Evolutionary conservation across 2,113 vertebrate species (phyloP).

Genomic region (Saimiri boliviensis): DNA sequence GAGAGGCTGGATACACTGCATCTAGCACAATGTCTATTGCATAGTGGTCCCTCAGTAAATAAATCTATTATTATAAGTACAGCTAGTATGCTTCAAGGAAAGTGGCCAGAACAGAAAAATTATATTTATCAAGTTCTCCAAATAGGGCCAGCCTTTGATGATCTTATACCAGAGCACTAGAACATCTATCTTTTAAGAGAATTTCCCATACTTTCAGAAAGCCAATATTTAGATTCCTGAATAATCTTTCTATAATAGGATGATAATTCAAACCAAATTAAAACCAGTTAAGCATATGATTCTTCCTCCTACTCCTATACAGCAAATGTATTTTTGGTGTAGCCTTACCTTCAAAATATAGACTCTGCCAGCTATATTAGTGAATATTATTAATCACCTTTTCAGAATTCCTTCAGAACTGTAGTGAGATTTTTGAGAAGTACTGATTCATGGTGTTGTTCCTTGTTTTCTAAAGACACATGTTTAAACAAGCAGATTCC

Average conservation of each 20-base stretch:
- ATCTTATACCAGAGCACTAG: not conserved
- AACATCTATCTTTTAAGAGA: slow-evolving; percentile 53
- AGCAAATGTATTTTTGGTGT: slow-evolving; percentile 62
- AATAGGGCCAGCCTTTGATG: slow-evolving; percentile 40
- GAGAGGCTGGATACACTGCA: not conserved
- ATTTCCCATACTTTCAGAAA: slow-evolving; percentile 37
- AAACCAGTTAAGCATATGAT: slow-evolving; percentile 65
- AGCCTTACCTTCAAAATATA: slow-evolving; percentile 68
- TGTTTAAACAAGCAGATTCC: slow-evolving; percentile 85
- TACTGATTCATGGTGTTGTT: slow-evolving; percentile 81
- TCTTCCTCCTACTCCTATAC: slow-evolving; percentile 68
- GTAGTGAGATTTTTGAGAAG: slow-evolving; percentile 75
- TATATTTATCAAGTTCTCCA: not conserved
- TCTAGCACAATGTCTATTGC: not conserved
- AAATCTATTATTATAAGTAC: not conserved
- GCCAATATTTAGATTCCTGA: slow-evolving; percentile 65
- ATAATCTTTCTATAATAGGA: slow-evolving; percentile 65
- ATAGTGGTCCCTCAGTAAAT: not conserved
- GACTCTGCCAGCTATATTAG: slow-evolving; percentile 64
- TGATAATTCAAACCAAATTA: slow-evolving; percentile 75
- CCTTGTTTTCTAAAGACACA: slow-evolving; percentile 83
- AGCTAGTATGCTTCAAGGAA: slow-evolving; percentile 29
- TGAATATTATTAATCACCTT: slow-evolving; percentile 73
- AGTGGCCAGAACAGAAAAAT: slow-evolving; percentile 23
- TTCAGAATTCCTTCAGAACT: slow-evolving; percentile 62